These are phyloP conservation scores for Gymnorhina tibicen DNA, from an alignment of 2,113 vertebrate species.

Conservation along the genomic window DNA sequence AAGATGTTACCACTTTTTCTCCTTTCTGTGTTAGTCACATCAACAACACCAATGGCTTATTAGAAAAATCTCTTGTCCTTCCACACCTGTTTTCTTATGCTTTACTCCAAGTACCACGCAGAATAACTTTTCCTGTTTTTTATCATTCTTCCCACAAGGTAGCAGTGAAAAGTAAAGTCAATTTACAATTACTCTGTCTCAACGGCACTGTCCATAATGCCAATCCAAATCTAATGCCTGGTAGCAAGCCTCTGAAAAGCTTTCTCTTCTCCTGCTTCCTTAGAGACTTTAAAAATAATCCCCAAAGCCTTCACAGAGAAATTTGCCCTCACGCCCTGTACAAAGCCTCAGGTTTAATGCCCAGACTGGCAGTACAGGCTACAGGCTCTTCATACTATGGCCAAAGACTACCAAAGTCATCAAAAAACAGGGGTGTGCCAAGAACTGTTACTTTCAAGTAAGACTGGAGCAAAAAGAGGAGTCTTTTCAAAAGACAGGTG, in stretches of 20 bases:
- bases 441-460: neutral
- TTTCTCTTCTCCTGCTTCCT: neutral
- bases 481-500: neutral
- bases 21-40: too few relatives aligned
- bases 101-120: neutral
- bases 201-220: neutral
- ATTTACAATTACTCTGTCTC: neutral
- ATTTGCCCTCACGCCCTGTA: accelerated
- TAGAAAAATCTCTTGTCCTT: neutral
- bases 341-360: neutral
- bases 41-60: neutral
- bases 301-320: neutral
- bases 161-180: neutral
- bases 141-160: neutral
- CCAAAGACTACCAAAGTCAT: neutral
- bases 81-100: neutral
- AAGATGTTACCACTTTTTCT: neutral
- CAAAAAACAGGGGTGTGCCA: neutral
- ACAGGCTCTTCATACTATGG: neutral
- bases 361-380: neutral
- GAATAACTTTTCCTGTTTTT: neutral
- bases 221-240: neutral
- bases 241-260: neutral
- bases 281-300: neutral
- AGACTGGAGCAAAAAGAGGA: neutral